Evolutionary conservation across 2,888 invertebrate genomes (phyloP).

Genomic region (Acleris holmiana): DNA sequence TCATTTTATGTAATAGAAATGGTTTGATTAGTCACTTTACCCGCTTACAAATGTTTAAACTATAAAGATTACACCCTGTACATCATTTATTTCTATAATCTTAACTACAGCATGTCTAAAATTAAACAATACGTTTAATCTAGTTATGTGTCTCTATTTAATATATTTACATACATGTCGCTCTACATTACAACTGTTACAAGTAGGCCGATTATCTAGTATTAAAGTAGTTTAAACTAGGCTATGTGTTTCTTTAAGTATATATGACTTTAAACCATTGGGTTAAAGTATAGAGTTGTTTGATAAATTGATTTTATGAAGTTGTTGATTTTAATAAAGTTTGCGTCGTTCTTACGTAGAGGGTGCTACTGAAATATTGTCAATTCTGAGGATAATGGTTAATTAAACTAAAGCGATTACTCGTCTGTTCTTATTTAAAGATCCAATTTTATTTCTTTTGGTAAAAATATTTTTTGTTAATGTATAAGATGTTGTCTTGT

Average conservation of each 20-base stretch:
- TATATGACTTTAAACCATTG: neutral
- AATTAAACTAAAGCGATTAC: no score
- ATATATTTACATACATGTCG: slow-evolving; percentile 1
- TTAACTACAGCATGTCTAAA: neutral
- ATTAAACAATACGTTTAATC: neutral
- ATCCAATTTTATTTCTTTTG: no score
- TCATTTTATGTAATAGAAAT: no score
- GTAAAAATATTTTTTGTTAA: no score
- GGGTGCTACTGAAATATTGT: no score
- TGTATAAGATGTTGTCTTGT: no score
- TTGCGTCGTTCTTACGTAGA: neutral
- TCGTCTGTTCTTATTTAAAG: no score
- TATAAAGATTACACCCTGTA: no score
- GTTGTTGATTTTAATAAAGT: slow-evolving; percentile 3
- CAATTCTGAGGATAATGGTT: no score
- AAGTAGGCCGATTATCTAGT: neutral
- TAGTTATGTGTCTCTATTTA: neutral
- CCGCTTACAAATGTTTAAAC: no score
- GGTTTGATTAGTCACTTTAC: no score
- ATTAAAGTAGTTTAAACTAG: neutral
- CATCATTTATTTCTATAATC: no score
- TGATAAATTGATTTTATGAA: neutral
- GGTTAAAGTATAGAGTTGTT: neutral
- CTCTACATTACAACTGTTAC: neutral
- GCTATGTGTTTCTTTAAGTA: neutral